Evolutionary conservation across 2,888 invertebrate species (phyloP).

Genomic region (Ptychoptera contaminata): DNA sequence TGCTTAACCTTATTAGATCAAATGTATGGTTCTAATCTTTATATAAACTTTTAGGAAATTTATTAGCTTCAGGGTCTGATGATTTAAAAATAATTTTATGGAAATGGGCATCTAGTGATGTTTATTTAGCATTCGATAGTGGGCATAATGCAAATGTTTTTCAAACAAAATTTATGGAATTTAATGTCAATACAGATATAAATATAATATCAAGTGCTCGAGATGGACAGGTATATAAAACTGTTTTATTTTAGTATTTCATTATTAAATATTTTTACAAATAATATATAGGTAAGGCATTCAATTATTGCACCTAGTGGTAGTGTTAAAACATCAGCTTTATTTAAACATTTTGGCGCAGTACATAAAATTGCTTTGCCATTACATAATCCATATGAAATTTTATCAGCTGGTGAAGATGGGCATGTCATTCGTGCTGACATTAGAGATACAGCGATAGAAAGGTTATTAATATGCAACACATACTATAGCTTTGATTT

Average conservation of each 20-base stretch:
- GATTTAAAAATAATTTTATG: slow-evolving; percentile 74
- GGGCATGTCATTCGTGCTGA: slow-evolving; percentile 67
- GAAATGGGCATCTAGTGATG: slow-evolving; percentile 71
- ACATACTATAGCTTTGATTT: neutral
- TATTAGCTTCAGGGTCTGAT: slow-evolving; percentile 81
- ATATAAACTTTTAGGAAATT: slow-evolving; percentile 34
- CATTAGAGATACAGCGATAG: slow-evolving; percentile 39
- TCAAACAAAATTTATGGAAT: slow-evolving; percentile 76
- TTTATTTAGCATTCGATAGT: slow-evolving; percentile 51
- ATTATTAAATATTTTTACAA: slow-evolving; percentile 2
- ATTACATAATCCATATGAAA: slow-evolving; percentile 55
- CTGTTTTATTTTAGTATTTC: slow-evolving; percentile 1
- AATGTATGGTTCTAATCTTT: neutral
- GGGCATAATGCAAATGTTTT: slow-evolving; percentile 83
- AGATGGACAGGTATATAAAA: slow-evolving; percentile 61
- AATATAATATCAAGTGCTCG: slow-evolving; percentile 78
- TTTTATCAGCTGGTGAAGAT: slow-evolving; percentile 82
- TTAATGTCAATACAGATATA: slow-evolving; percentile 46
- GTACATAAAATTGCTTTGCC: slow-evolving; percentile 75
- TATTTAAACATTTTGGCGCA: slow-evolving; percentile 56
- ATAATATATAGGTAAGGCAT: slow-evolving; percentile 36
- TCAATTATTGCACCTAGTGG: slow-evolving; percentile 42
- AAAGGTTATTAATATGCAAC: slow-evolving; percentile 3
- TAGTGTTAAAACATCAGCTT: slow-evolving; percentile 25
- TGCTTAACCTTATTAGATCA: neutral